Conservation (phyloP, 1,140 invertebrate genomes). For the Saccostrea echinata region DNA sequence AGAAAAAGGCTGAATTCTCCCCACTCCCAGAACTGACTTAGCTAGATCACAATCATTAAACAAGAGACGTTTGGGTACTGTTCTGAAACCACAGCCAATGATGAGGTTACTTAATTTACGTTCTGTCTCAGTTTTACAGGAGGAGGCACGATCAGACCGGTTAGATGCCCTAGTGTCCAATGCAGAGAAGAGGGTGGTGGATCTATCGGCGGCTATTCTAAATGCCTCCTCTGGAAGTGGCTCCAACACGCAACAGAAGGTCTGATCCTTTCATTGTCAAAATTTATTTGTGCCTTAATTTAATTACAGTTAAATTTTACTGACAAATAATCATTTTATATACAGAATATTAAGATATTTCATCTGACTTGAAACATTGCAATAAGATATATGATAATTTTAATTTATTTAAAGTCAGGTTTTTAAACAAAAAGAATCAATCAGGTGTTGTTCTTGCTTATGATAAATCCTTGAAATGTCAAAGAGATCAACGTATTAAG, state of each 20-base stretch:
- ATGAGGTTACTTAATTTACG: not conserved
- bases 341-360: too few relatives aligned
- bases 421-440: too few relatives aligned
- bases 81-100: not conserved
- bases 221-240: constrained; percentile 71
- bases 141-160: constrained; percentile 70
- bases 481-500: not conserved
- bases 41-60: too few relatives aligned
- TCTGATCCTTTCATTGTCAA: constrained; percentile 47
- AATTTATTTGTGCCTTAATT: not conserved
- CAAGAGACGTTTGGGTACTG: not conserved
- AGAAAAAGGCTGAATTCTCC: not conserved
- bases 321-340: too few relatives aligned
- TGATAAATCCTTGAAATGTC: too few relatives aligned
- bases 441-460: too few relatives aligned
- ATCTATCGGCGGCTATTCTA: constrained; percentile 76
- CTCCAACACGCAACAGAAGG: constrained; percentile 71
- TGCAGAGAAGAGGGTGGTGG: constrained; percentile 84
- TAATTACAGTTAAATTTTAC: too few relatives aligned
- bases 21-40: not conserved
- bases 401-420: too few relatives aligned
- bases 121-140: constrained; percentile 72
- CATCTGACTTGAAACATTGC: too few relatives aligned
- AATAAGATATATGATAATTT: too few relatives aligned
- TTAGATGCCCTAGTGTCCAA: constrained; percentile 89